Base-by-base conservation (phyloP, 2,113 vertebrate genomes). In the Neogale vison region DNA sequence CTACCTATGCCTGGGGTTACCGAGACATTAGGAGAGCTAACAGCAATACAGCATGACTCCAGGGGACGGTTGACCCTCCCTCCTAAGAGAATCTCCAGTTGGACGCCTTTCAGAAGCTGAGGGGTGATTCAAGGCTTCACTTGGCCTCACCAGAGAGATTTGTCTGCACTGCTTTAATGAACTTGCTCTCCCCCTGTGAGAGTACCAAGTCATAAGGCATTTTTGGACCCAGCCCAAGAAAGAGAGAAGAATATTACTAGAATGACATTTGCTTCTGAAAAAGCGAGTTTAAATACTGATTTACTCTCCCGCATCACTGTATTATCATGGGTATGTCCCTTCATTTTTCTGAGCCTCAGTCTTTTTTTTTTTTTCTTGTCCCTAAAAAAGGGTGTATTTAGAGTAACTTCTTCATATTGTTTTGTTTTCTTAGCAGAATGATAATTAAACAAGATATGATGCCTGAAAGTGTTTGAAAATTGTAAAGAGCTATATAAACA, bases 191-290 rank as follows among this genome's bases (percentile, higher is more conserved):
- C 17, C 21, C 31, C 67, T 63, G 34, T 55, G 20, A 71, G 4
- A 94, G 18, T n/a, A 84, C 20, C 50, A 94, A 77, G 55, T 94
- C 65, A 47, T 14, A 88, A 96, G 83, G 88, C 63, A 74, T 79
- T 79, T 90, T 74, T 84, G 63, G 72, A 45, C 23, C 17, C 14
- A 42, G 20, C 15, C 29, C 76, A 90, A 82, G 69, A 95, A 55
- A 86, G 10, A 88, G 34, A 80, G n/a, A 69, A 34, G 17, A 74
- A 71, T 39, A 55, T 85, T 76, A 26, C 67, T 14, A n/a, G 29
- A n/a, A 80, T 5, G 12, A n/a, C n/a, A 90, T 82, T 57, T 24
- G 6, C 86, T 92, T 92, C 69, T 39, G 69, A 63, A 95, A 95
- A 92, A 26, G 26, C 18, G 24, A 15, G 4, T 91, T 79, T 74